phyloP scores from a whole-genome alignment of 2,888 invertebrate species.

The Chaetoderma sp. region DNA sequence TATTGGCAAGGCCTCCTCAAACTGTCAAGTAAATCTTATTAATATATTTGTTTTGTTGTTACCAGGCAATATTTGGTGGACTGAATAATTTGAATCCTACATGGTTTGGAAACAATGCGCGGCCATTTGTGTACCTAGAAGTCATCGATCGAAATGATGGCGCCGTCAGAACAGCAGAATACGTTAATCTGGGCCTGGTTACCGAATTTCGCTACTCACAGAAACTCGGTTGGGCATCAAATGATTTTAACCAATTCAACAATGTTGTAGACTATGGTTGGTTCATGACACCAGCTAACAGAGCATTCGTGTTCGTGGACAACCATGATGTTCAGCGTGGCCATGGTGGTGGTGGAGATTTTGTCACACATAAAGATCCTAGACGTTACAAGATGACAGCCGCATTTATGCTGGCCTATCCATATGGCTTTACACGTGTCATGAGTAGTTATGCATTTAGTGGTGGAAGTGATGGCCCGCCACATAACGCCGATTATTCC shows the following conservation, averaged over 20 bases:
- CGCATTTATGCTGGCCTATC: slow-evolving; percentile 84
- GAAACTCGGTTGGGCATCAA: slow-evolving; percentile 19
- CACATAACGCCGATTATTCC: slow-evolving; percentile 45
- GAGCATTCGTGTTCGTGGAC: slow-evolving; percentile 82
- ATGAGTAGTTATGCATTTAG: slow-evolving; percentile 85
- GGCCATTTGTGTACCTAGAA: slow-evolving; percentile 38
- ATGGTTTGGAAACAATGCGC: slow-evolving; percentile 27
- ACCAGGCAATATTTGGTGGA: slow-evolving; percentile 21
- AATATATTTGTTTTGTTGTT: no score
- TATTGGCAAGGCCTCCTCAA: no score
- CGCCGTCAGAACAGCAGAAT: slow-evolving; percentile 38
- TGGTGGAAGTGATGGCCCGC: slow-evolving; percentile 46
- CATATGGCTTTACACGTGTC: slow-evolving; percentile 75
- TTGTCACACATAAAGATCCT: neutral
- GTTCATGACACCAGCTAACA: slow-evolving; percentile 44
- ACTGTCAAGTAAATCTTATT: no score
- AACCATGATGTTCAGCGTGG: slow-evolving; percentile 92
- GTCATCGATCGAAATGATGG: slow-evolving; percentile 39
- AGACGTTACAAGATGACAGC: slow-evolving; percentile 74
- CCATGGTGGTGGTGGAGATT: neutral
- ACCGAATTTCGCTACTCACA: slow-evolving; percentile 80
- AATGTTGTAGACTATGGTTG: slow-evolving; percentile 1
- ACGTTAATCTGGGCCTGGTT: slow-evolving; percentile 71
- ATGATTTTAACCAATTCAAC: neutral
- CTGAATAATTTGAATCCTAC: slow-evolving; percentile 16